Evolutionary conservation across 2,113 vertebrate species (phyloP), one percentile per base, ranked within the genome.

Genomic region (Pachyramphus minor): DNA sequence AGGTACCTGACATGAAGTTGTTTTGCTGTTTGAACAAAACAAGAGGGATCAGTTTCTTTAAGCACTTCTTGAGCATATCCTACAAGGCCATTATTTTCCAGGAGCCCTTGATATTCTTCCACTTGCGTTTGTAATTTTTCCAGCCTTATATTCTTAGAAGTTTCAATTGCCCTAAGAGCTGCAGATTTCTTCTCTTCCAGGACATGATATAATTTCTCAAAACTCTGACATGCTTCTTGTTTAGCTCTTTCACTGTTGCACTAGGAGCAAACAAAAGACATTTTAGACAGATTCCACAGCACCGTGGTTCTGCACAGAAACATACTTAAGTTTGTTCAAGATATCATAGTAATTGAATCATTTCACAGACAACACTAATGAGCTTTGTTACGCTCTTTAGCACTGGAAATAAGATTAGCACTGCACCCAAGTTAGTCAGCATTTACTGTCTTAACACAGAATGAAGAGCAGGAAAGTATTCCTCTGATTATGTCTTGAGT

Each of bases 11-110:
- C 87, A 77, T 99, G 99, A 41, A 99, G 99, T 58, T 99, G 99
- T 91, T 99, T 99, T 31, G 99, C 99, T 9, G 99, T 99, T 98
- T 99, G 99, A 39, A 99, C 99, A 44, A 99, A 99, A 96, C 99
- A 99, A 58, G 99, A 99, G 45, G 99, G 99, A 72, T 99, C 99
- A 0, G 99, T 99, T 97, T 99, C 99, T 86, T 99, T 99, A 81
- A 99, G 98, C 41, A 99, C 99, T 96, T 99, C 99, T 94, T 99
- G 99, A 31, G 99, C 99, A 12, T 99, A 99, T 68, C 99, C 99
- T 72, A 99, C 99, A 4, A 99, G 98, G 10, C 99, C 99, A 16
- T 96, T 99, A 97, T 99, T 99, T 98, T 99, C 99, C 95, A 99
- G 96, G 87, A 99, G 99, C n/a, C 99, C 99, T 95, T 99, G 99